A percentile compares a stretch with the other conserved stretches of the same genome.
Evolutionary conservation across 2,797 vertebrate genomes (phyloP).

Genomic region (Sebastes cheni): DNA sequence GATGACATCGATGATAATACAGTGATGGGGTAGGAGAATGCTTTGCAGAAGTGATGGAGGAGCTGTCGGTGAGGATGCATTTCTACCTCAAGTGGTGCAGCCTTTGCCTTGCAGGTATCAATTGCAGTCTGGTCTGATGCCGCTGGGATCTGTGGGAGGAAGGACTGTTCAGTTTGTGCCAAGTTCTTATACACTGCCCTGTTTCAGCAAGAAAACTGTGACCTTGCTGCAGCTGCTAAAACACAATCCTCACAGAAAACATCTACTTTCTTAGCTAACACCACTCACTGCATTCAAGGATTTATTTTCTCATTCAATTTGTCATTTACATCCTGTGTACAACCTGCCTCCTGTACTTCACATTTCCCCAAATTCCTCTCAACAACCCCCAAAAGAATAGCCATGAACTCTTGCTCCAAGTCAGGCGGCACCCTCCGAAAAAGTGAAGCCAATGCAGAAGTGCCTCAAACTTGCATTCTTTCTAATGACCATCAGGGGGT

Average conservation of each 20-base stretch:
- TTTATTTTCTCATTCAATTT: background rate
- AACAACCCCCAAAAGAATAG: background rate
- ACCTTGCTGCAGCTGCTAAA: background rate
- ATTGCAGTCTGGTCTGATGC: conserved; percentile 81
- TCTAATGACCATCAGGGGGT: too few relatives aligned
- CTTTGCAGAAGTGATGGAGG: conserved; percentile 8
- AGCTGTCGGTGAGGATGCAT: conserved; percentile 22
- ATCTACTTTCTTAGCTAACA: background rate
- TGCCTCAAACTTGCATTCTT: too few relatives aligned
- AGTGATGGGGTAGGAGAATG: conserved; percentile 13
- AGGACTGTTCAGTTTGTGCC: conserved; percentile 43
- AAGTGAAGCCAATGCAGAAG: too few relatives aligned
- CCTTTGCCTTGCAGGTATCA: conserved; percentile 77
- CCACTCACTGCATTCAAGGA: background rate
- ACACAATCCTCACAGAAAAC: background rate
- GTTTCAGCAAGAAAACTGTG: conserved; percentile 3
- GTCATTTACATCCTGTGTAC: background rate
- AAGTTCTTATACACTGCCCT: conserved; percentile 21
- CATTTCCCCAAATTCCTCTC: background rate
- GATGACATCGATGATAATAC: background rate
- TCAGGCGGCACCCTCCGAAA: too few relatives aligned
- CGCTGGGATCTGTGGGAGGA: conserved; percentile 78
- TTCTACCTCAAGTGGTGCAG: conserved; percentile 74
- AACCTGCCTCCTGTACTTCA: background rate
- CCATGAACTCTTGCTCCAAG: background rate